Conservation (phyloP, 1,140 invertebrate species). For the Aporrectodea caliginosa region DNA sequence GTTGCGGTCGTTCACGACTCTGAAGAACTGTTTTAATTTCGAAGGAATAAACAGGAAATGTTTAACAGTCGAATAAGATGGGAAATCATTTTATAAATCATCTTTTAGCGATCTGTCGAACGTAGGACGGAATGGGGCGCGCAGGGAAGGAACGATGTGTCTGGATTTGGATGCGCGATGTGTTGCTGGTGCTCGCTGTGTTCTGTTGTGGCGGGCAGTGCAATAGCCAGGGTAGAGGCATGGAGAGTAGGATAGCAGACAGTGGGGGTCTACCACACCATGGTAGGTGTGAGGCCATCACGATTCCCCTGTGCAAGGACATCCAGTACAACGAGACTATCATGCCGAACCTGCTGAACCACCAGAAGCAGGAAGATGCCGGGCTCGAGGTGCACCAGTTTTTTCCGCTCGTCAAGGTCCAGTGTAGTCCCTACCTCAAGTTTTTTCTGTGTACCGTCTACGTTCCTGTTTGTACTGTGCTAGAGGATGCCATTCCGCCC, state of each 20-base stretch:
- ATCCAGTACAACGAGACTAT: conserved; percentile 93
- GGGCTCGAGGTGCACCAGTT: conserved; percentile 89
- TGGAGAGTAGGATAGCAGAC: too few relatives aligned
- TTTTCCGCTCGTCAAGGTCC: conserved; percentile 89
- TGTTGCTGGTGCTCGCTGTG: too few relatives aligned
- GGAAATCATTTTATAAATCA: too few relatives aligned
- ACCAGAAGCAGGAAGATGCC: conserved; percentile 91
- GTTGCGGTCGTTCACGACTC: too few relatives aligned
- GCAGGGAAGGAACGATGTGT: too few relatives aligned
- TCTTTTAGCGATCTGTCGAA: too few relatives aligned
- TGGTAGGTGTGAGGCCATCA: conserved; percentile 78
- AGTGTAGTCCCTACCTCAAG: conserved; percentile 88
- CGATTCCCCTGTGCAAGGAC: conserved; percentile 84
- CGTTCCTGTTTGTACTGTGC: conserved; percentile 80
- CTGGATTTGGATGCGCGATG: too few relatives aligned
- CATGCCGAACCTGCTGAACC: conserved; percentile 89
- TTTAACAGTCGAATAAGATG: too few relatives aligned
- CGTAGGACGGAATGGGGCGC: too few relatives aligned
- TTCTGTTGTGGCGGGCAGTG: too few relatives aligned
- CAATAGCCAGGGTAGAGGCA: not conserved
- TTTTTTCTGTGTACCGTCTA: conserved; percentile 95
- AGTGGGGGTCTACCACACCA: conserved; percentile 54
- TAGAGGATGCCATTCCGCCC: conserved; percentile 84
- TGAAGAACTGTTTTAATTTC: too few relatives aligned
- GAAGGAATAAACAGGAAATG: too few relatives aligned